Base-by-base conservation (phyloP, 1,140 invertebrate species). In the Neelides sp. region DNA sequence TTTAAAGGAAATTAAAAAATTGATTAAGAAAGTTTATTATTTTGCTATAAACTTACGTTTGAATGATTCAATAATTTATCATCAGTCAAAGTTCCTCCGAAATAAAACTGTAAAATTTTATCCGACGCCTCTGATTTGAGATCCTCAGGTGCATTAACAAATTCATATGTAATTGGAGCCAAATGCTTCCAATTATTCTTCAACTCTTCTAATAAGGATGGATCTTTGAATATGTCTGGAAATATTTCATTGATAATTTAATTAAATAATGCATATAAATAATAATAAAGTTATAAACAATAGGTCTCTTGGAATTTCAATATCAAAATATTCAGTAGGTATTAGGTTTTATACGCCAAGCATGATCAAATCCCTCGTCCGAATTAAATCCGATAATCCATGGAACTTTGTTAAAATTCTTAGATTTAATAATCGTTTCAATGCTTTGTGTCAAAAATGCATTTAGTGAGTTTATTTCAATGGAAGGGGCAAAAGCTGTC, bases 281-380 rank as follows among this genome's bases (percentile, higher is more conserved):
- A 34, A 8, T 10, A 10, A 34, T 15, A 34, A 10, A 15, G 15
- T 34, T 34, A 10, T 34, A 8, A 34, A 10, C 8, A 10, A 8
- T 10, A 34, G 8, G 8, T 15, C 8, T 10, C 8, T 8, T 8
- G 23, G 8, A 12, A 5, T 30, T 44, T 44, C 3, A 44, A 12
- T 4, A 44, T 44, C n/a, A 32, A 15, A 48, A 13, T n/a, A 24
- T n/a, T 37, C n/a, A 37, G 20, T 23, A 48, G 37, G 5, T 30
- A 15, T 41, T 13, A 15, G 28, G 5, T 19, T 39, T 28, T 28
- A 1, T n/a, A 36, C 52, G 30, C 20, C 27, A 17, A 13, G 47
- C 37, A 26, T 54, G 47, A n/a, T 49, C 52, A 32, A 48, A 49
- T 20, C 52, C 52, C 34, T 54, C 52, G 17, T 54, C 40, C 3